These are phyloP conservation scores for Girardia tigrina DNA, from an alignment of 2,888 invertebrate species.

Conservation along the genomic window DNA sequence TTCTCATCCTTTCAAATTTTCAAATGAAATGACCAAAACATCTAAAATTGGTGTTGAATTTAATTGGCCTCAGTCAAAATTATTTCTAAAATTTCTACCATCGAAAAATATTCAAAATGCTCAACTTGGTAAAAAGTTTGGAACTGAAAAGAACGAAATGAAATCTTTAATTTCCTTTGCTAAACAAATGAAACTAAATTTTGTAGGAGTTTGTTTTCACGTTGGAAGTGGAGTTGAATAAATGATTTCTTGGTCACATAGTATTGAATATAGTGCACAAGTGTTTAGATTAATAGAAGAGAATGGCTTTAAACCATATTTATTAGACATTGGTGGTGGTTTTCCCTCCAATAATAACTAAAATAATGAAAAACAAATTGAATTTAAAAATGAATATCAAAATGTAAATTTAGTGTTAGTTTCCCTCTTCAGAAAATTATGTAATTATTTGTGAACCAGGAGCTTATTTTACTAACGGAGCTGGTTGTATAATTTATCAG, in stretches of 20 bases:
- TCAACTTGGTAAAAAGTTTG: neutral
- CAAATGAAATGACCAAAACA: neutral
- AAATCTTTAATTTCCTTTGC: neutral
- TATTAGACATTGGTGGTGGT: constrained; percentile 6
- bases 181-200: neutral
- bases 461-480: neutral
- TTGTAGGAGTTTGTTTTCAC: neutral
- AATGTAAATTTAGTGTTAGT: neutral
- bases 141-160: neutral
- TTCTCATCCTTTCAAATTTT: no score
- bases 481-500: neutral
- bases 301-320: neutral
- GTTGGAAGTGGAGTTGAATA: neutral
- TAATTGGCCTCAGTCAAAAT: neutral
- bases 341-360: neutral
- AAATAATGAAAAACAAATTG: neutral
- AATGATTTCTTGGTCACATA: neutral
- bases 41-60: constrained; percentile 5
- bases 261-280: neutral
- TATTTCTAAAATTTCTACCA: neutral
- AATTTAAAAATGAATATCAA: neutral
- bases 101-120: neutral
- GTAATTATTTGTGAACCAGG: constrained; percentile 19
- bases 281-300: neutral
- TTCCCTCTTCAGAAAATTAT: neutral